Conservation (phyloP, 23 tunicate species). For the Phallusia fumigata region DNA sequence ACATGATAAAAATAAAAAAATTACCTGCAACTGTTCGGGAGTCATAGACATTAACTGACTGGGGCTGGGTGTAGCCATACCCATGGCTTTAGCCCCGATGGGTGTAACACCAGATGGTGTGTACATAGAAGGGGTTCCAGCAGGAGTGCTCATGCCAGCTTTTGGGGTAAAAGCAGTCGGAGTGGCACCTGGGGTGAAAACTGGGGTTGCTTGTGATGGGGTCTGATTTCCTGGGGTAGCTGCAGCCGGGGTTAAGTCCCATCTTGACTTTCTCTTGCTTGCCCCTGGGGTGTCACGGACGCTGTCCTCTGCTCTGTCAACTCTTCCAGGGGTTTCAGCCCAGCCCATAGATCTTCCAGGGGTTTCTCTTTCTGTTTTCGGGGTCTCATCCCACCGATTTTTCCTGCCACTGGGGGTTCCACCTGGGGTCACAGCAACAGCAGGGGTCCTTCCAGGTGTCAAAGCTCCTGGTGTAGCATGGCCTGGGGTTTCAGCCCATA, state of each 20-base stretch:
- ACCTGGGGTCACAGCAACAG: conserved; percentile 70
- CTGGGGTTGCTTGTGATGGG: conserved; percentile 83
- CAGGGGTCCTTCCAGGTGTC: conserved; percentile 97
- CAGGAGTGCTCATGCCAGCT: conserved; percentile 75
- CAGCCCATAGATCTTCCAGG: conserved; percentile 94
- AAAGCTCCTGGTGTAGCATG: conserved; percentile 90
- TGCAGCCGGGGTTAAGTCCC: conserved; percentile 98
- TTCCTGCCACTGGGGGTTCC: conserved; percentile 77
- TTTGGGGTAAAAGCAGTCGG: conserved; percentile 92
- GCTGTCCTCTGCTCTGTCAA: conserved; percentile 75
- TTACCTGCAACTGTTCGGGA: conserved; percentile 79
- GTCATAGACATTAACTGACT: conserved; percentile 93
- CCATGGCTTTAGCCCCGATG: conserved; percentile 90
- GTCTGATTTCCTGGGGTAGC: conserved; percentile 95
- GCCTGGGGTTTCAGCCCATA: conserved; percentile 97
- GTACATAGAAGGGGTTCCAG: conserved; percentile 92
- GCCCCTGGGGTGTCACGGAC: conserved; percentile 89
- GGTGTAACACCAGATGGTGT: conserved; percentile 97
- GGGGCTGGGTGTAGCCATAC: conserved; percentile 90
- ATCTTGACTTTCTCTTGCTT: conserved; percentile 92
- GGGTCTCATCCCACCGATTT: conserved; percentile 98
- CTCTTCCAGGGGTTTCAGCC: conserved; percentile 93
- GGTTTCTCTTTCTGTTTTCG: conserved; percentile 90
- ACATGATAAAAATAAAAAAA: no score
- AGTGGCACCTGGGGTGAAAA: conserved; percentile 94